These are phyloP conservation scores for Antheraea yamamai DNA, from an alignment of 2,888 invertebrate genomes.

Conservation along the genomic window DNA sequence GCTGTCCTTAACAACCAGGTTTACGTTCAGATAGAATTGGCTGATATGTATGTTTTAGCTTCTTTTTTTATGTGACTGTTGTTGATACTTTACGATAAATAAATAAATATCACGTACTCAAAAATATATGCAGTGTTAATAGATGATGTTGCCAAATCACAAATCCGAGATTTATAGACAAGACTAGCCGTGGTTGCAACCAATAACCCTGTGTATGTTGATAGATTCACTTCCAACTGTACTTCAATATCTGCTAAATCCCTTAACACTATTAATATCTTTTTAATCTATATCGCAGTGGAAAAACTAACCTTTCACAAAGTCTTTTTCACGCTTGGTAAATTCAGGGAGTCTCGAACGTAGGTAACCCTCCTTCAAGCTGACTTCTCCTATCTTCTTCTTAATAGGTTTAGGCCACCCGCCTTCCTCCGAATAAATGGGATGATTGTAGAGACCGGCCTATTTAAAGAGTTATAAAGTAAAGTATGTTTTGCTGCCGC, in stretches of 20 bases:
- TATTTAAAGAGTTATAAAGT: constrained; percentile 23
- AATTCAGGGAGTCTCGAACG: constrained; percentile 71
- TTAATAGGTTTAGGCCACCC: constrained; percentile 75
- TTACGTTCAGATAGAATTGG: too few species aligned
- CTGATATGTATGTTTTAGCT: too few species aligned
- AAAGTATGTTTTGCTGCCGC: too few species aligned
- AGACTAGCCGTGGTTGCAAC: too few species aligned
- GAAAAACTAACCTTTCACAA: constrained; percentile 37
- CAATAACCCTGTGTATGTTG: too few species aligned
- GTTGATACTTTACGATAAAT: too few species aligned
- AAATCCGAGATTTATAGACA: too few species aligned
- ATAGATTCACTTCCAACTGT: not conserved
- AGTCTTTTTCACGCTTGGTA: constrained; percentile 66
- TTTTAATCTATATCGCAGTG: not conserved
- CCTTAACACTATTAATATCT: not conserved
- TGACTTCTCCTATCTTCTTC: constrained; percentile 57
- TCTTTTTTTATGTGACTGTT: too few species aligned
- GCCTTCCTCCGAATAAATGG: constrained; percentile 68
- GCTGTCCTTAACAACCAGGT: too few species aligned
- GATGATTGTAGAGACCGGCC: constrained; percentile 63
- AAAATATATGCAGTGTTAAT: too few species aligned
- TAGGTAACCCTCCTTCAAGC: constrained; percentile 60
- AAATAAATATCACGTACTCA: too few species aligned
- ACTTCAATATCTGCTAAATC: not conserved
- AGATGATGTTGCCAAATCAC: too few species aligned